These are phyloP conservation scores for Brachionus paranguensis DNA, from an alignment of 1,140 invertebrate genomes.

Conservation along the genomic window DNA sequence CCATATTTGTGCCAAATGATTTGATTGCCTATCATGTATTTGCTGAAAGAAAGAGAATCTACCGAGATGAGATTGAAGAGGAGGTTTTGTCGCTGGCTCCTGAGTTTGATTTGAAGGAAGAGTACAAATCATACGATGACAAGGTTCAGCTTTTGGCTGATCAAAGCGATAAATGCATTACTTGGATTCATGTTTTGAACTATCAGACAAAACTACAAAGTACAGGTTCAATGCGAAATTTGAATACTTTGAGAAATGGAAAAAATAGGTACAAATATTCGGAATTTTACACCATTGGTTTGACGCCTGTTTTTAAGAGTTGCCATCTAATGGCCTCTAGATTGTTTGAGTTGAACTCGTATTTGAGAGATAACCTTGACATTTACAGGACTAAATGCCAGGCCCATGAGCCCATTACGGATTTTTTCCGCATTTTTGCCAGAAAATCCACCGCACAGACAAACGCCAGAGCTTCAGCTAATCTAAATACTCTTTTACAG, in stretches of 20 bases:
- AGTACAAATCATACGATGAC: slow-evolving; percentile 34
- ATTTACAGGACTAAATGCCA: neutral
- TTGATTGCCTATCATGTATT: slow-evolving; percentile 14
- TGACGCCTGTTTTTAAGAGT: neutral
- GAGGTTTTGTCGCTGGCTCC: slow-evolving; percentile 25
- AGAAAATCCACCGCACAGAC: slow-evolving; percentile 4
- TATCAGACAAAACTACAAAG: slow-evolving; percentile 27
- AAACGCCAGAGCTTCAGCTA: neutral
- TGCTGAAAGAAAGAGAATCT: slow-evolving; percentile 1
- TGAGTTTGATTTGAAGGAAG: neutral
- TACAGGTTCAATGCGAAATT: slow-evolving; percentile 25
- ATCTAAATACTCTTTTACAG: neutral
- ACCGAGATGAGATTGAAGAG: slow-evolving; percentile 26
- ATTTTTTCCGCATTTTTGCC: slow-evolving; percentile 15
- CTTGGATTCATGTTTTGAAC: slow-evolving; percentile 38
- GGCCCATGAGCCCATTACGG: neutral
- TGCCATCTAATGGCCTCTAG: neutral
- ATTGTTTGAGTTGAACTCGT: neutral
- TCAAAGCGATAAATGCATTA: slow-evolving; percentile 23
- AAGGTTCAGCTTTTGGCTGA: neutral
- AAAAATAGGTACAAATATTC: slow-evolving; percentile 25
- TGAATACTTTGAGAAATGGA: slow-evolving; percentile 12
- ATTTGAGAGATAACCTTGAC: neutral
- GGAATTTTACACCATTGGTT: slow-evolving; percentile 26
- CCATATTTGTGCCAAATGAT: slow-evolving; percentile 3